These are phyloP conservation scores for Acronicta psi DNA, from an alignment of 2,888 invertebrate genomes.

Conservation along the genomic window DNA sequence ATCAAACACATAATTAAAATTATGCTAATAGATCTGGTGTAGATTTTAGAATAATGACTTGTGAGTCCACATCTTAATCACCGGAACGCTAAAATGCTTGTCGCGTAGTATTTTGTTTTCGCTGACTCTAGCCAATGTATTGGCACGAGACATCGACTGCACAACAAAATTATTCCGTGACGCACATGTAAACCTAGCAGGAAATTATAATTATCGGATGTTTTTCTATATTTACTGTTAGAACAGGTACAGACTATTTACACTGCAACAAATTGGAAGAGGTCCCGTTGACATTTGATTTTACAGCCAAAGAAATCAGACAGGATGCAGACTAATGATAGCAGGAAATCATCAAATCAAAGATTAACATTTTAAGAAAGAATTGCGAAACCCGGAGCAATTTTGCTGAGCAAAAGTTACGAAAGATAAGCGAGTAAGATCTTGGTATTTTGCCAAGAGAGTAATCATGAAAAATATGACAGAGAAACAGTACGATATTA, in stretches of 20 bases:
- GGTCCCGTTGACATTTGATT: not conserved
- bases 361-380: constrained; percentile 50
- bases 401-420: constrained; percentile 76
- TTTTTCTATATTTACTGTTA: not conserved
- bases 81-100: too few species aligned
- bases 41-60: not conserved
- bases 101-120: too few species aligned
- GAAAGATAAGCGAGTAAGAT: constrained; percentile 82
- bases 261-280: not conserved
- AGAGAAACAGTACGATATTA: constrained; percentile 78
- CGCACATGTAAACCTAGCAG: not conserved
- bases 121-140: too few species aligned
- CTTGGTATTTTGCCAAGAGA: constrained; percentile 84
- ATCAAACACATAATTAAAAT: constrained; percentile 18
- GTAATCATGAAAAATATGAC: constrained; percentile 85
- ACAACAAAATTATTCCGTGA: constrained; percentile 3
- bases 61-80: not conserved
- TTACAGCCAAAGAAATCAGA: not conserved
- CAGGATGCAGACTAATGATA: constrained; percentile 7
- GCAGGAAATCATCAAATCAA: constrained; percentile 22
- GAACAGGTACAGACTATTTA: not conserved
- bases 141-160: too few species aligned
- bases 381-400: constrained; percentile 64
- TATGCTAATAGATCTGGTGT: constrained; percentile 1
- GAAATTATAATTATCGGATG: not conserved